Percentiles rank a stretch among this genome's conserved stretches.
phyloP scores from a whole-genome alignment of 2,113 vertebrate species.

The Takifugu flavidus region DNA sequence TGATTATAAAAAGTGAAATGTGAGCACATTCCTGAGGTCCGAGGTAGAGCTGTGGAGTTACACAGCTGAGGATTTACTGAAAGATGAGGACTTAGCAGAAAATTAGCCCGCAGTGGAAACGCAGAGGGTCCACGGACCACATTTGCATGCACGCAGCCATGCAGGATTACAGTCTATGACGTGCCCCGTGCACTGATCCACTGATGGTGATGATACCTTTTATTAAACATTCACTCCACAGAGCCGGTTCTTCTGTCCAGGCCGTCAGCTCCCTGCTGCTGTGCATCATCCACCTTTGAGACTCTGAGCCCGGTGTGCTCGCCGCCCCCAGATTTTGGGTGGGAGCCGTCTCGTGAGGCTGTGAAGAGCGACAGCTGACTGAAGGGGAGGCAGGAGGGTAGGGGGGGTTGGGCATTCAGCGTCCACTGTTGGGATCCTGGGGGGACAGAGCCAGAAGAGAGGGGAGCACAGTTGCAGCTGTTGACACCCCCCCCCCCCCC shows the following conservation, averaged over 20 bases:
- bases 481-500: slow-evolving; percentile 17
- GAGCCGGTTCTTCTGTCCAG: slow-evolving; percentile 9
- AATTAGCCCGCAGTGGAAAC: slow-evolving; percentile 24
- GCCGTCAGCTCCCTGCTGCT: slow-evolving; percentile 12
- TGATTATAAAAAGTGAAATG: slow-evolving; percentile 72
- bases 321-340: slow-evolving; percentile 50
- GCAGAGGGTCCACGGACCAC: slow-evolving; percentile 21
- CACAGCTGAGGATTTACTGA: slow-evolving; percentile 68
- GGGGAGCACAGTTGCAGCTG: slow-evolving; percentile 63
- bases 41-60: slow-evolving; percentile 41
- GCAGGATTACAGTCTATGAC: background rate
- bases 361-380: slow-evolving; percentile 71
- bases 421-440: slow-evolving; percentile 48
- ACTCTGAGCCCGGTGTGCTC: background rate
- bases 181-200: background rate
- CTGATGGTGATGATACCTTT: slow-evolving; percentile 7
- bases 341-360: slow-evolving; percentile 25
- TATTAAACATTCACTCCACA: background rate
- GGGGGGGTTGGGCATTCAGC: slow-evolving; percentile 22
- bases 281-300: background rate
- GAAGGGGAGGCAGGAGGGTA: slow-evolving; percentile 13
- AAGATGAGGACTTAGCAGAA: slow-evolving; percentile 53
- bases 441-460: slow-evolving; percentile 54
- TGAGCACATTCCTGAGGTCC: slow-evolving; percentile 68
- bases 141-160: slow-evolving; percentile 6